Conservation (phyloP, 2,797 vertebrate genomes). For the Erethizon dorsatum region DNA sequence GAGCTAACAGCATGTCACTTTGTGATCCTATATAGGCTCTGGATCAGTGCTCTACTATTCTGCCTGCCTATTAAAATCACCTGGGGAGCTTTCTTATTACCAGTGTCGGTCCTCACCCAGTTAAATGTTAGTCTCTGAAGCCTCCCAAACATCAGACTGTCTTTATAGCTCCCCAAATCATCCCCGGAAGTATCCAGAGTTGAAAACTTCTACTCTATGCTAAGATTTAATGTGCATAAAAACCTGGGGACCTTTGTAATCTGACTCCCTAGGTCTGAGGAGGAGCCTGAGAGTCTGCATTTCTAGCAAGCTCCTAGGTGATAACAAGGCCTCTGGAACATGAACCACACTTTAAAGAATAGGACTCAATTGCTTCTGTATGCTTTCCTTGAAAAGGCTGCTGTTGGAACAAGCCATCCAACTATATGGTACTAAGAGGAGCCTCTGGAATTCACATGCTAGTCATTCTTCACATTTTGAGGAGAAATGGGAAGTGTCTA, state of each 20-base stretch:
- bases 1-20: slow-evolving; percentile 1
- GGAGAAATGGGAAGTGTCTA: not conserved
- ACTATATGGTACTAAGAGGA: not conserved
- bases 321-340: not conserved
- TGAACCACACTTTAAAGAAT: not conserved
- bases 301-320: not conserved
- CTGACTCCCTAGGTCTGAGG: not conserved
- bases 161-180: not conserved
- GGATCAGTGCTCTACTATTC: slow-evolving; percentile 34
- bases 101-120: not conserved
- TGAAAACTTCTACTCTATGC: not conserved
- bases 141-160: not conserved
- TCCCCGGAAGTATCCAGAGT: not conserved
- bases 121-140: not conserved
- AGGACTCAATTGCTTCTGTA: not conserved
- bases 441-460: not conserved
- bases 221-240: not conserved
- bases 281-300: not conserved
- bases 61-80: slow-evolving; percentile 62
- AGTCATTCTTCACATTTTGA: not conserved
- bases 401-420: not conserved
- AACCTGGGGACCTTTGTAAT: not conserved
- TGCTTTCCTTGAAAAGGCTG: slow-evolving; percentile 1
- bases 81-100: slow-evolving; percentile 38
- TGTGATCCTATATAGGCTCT: slow-evolving; percentile 44